Conservation (phyloP, 2,113 vertebrate species). For the Semnornis frantzii region DNA sequence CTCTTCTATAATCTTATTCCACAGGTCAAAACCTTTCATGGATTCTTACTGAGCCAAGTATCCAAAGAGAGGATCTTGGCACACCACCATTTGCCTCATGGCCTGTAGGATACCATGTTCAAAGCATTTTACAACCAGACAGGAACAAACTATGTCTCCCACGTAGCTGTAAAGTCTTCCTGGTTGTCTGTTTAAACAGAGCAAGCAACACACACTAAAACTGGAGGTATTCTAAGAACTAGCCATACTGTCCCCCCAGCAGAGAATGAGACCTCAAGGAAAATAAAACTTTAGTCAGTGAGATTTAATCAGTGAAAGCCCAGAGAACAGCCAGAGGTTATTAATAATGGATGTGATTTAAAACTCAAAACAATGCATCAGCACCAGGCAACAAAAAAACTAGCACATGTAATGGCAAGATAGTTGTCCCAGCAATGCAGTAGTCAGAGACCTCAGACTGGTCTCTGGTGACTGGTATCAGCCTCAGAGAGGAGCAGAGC, state of each 20-base stretch:
- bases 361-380: conserved; percentile 13
- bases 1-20: not conserved
- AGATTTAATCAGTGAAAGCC: conserved; percentile 37
- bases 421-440: conserved; percentile 7
- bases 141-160: not conserved
- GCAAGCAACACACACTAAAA: not conserved
- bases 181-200: conserved; percentile 34
- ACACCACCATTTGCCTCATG: not conserved
- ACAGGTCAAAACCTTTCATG: not conserved
- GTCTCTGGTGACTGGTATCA: conserved; percentile 47
- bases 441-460: conserved; percentile 29
- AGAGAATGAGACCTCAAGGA: conserved; percentile 10
- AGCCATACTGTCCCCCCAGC: conserved; percentile 2
- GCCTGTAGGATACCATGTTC: not conserved
- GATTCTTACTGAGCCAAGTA: not conserved
- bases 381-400: not conserved
- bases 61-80: not conserved
- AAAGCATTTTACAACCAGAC: conserved; percentile 32
- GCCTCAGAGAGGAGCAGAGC: conserved; percentile 24
- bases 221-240: conserved; percentile 21
- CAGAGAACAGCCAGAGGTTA: not conserved
- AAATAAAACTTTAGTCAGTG: not conserved
- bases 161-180: conserved; percentile 3
- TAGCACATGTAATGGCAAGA: not conserved
- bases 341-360: conserved; percentile 12